Conservation (phyloP, 2,888 invertebrate species). For the Listrodromus nycthemerus region DNA sequence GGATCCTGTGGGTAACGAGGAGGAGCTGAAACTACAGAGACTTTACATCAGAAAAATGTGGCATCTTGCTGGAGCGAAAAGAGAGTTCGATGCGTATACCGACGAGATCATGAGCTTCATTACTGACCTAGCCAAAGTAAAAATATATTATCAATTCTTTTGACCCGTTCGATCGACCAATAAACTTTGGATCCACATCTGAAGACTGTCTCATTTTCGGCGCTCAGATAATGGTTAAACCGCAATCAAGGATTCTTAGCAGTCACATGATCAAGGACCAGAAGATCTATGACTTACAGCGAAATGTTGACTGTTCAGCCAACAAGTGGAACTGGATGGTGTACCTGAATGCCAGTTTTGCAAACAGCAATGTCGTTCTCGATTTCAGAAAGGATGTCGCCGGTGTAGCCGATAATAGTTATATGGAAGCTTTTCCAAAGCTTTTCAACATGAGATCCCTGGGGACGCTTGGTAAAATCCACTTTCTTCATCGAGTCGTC, state of each 20-base stretch:
- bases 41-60: slow-evolving; percentile 87
- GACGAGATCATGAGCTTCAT: slow-evolving; percentile 87
- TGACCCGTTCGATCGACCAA: background rate
- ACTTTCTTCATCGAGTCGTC: background rate
- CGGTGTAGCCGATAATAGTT: slow-evolving; percentile 89
- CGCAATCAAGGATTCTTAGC: slow-evolving; percentile 88
- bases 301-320: slow-evolving; percentile 77
- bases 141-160: slow-evolving; percentile 20
- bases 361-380: slow-evolving; percentile 86
- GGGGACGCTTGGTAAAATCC: slow-evolving; percentile 86
- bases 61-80: slow-evolving; percentile 78
- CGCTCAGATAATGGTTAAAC: slow-evolving; percentile 88
- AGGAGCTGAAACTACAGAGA: slow-evolving; percentile 87
- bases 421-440: slow-evolving; percentile 87
- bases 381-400: slow-evolving; percentile 86
- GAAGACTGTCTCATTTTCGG: background rate
- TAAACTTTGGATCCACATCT: background rate
- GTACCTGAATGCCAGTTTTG: slow-evolving; percentile 87
- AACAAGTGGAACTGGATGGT: slow-evolving; percentile 88
- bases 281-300: slow-evolving; percentile 85
- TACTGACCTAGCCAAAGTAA: slow-evolving; percentile 87
- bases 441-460: slow-evolving; percentile 86
- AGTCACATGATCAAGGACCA: slow-evolving; percentile 89
- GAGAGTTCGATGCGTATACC: slow-evolving; percentile 86
- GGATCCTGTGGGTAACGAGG: slow-evolving; percentile 87